Conservation (phyloP, 2,797 vertebrate genomes). For the Hirundo rustica region DNA sequence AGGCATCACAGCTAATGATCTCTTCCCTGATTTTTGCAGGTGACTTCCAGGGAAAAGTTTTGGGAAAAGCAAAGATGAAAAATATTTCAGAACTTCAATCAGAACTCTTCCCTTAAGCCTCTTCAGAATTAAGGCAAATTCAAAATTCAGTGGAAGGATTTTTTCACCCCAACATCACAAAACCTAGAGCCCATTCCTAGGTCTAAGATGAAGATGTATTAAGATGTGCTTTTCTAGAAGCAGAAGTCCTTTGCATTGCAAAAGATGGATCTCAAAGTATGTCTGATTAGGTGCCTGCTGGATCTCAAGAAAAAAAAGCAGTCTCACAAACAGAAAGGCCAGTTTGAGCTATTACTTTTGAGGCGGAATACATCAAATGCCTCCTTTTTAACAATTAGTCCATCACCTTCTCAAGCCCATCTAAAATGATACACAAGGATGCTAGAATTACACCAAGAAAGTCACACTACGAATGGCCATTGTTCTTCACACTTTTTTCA, state of each 20-base stretch:
- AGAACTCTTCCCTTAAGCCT: not conserved
- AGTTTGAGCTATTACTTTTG: not conserved
- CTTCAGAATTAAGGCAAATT: not conserved
- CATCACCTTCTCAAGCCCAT: not conserved
- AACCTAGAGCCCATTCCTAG: not conserved
- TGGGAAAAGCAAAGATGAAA: not conserved
- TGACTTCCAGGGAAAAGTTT: not conserved
- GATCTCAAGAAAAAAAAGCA: not conserved
- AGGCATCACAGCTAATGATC: not conserved
- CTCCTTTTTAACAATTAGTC: not conserved
- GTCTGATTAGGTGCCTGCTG: not conserved
- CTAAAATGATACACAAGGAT: fast-evolving
- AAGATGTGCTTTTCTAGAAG: not conserved
- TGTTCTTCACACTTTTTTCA: not conserved
- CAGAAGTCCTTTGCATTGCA: not conserved
- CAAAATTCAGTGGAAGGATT: not conserved
- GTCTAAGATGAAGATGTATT: not conserved
- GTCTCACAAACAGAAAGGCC: not conserved
- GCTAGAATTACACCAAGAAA: not conserved
- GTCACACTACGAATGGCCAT: no score
- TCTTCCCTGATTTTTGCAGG: not conserved
- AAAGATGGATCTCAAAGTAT: not conserved
- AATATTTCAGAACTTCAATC: not conserved
- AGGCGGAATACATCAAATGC: not conserved
- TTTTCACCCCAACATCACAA: not conserved